phyloP scores from a whole-genome alignment of 1,140 invertebrate genomes.

The Hesperophylax magnus region DNA sequence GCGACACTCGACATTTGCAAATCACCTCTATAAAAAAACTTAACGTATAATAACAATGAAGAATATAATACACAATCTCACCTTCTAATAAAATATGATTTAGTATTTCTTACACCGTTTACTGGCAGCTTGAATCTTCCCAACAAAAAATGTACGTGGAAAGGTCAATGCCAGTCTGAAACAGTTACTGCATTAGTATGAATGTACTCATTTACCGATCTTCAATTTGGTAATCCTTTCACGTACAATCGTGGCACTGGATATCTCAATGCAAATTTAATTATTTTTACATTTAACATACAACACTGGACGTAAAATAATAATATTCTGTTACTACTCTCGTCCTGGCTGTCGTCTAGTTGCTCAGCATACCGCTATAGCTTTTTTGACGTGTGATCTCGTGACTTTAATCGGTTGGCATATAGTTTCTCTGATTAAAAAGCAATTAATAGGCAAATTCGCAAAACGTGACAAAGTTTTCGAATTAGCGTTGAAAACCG shows the following conservation, averaged over 20 bases:
- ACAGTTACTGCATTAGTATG: neutral
- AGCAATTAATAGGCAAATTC: neutral
- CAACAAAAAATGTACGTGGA: neutral
- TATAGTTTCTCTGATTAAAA: neutral
- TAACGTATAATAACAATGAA: neutral
- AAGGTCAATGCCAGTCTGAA: conserved; percentile 2
- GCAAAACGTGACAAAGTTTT: conserved; percentile 19
- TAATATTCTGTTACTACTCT: no score
- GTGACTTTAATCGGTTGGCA: neutral
- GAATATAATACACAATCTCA: neutral
- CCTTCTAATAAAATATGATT: neutral
- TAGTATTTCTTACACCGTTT: neutral
- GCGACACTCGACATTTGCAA: conserved; percentile 2
- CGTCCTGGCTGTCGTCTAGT: no score
- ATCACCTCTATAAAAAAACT: neutral
- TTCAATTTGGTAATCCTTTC: no score
- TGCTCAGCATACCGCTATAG: no score
- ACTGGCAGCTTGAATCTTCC: neutral
- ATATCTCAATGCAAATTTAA: no score
- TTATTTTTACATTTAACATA: no score
- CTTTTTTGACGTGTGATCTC: no score
- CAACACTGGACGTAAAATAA: no score
- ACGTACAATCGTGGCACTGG: no score
- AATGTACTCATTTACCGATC: no score
- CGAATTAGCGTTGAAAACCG: neutral